A percentile compares a stretch with the other conserved stretches of the same genome.
Conservation (phyloP, 1,140 invertebrate species). For the Rhagoletis zephyria region DNA sequence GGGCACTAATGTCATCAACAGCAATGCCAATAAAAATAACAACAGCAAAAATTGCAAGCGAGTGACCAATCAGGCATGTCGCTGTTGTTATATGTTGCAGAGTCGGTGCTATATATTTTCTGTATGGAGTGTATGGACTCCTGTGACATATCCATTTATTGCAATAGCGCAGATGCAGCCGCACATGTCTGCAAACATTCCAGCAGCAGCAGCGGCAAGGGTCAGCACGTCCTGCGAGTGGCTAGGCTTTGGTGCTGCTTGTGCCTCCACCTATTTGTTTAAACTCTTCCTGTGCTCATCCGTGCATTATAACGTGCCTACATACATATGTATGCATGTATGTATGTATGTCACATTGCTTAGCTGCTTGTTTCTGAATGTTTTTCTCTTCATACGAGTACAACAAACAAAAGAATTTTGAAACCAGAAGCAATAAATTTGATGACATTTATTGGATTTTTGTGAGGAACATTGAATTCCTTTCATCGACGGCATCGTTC, state of each 20-base stretch:
- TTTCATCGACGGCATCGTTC: constrained; percentile 11
- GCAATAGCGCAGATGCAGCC: constrained; percentile 27
- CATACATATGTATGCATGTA: too few species aligned
- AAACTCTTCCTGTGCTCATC: neutral
- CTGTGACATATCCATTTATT: constrained; percentile 27
- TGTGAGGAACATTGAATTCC: constrained; percentile 52
- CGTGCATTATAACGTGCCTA: neutral
- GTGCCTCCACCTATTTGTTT: neutral
- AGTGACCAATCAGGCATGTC: neutral
- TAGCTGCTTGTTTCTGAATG: neutral
- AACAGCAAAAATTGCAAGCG: neutral
- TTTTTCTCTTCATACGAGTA: neutral
- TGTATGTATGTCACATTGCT: neutral
- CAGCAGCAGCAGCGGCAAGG: constrained; percentile 1
- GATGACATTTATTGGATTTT: constrained; percentile 72
- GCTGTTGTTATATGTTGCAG: neutral
- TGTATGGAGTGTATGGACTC: too few species aligned
- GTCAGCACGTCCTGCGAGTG: constrained; percentile 26
- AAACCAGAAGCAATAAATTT: constrained; percentile 68
- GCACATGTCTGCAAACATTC: neutral
- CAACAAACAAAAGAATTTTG: constrained; percentile 54
- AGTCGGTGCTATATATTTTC: neutral
- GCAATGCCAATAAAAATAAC: neutral
- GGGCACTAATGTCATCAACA: constrained; percentile 22
- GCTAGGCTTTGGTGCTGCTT: neutral